Evolutionary conservation across 2,797 vertebrate genomes (phyloP), one percentile per base, ranked within the genome.

Genomic region (Netta rufina): DNA sequence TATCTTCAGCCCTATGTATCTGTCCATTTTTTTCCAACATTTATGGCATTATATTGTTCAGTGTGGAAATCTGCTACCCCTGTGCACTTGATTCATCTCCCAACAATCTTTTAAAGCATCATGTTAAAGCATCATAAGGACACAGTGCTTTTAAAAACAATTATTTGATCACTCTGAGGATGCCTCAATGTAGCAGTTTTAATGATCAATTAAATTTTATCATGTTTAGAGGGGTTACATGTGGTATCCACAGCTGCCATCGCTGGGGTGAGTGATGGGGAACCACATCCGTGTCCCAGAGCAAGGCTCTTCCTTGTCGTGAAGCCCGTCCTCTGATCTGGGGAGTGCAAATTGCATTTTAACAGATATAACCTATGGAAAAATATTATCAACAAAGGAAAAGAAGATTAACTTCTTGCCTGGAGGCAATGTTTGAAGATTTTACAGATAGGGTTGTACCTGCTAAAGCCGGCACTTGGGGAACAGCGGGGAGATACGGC

Each of bases 161-260:
- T 36, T 17, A 14, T 28, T 62, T 11, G 47, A 11, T 65, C 0
- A 3, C 82, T 54, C 67, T 2, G 1, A 14, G 56, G 19, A 4
- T 0, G 4, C 60, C 53, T 84, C 9, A 0, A 45, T 30, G 18
- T 41, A 65, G 33, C 28, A 5, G 0, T 43, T 60, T 69, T 70
- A 61, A 76, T 4, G 77, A 79, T 45, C 49, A 54, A 53, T 13
- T 45, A 69, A 47, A 33, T 14, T 24, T 74, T 19, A 43, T 54
- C 38, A 53, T 24, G 57, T 74, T 73, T 58, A 5, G 54, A 32
- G 56, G 43, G 8, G 33, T 24, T 18, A 24, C 13, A 12, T 1
- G 2, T 5, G 25, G 45, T 11, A n/a, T 43, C 2, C 6, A 18
- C 5, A 7, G 56, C 36, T 0, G 4, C 33, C 1, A 3, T 41